Conservation (phyloP, 30 jellyfish, hydroid and myxozoan species). For the Hydra vulgaris region DNA sequence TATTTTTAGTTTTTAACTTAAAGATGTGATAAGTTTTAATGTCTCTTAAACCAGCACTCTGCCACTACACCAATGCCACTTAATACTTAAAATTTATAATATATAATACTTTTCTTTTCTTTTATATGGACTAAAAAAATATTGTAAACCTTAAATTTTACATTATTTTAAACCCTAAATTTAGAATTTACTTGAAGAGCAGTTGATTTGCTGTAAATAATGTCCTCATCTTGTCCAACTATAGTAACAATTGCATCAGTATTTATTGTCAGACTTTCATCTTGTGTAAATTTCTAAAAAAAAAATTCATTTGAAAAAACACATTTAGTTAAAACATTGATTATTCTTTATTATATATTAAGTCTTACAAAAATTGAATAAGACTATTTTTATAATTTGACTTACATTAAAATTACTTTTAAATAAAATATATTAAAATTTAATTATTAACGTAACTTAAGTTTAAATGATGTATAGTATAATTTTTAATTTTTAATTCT, state of each 20-base stretch:
- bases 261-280: slow-evolving; percentile 34
- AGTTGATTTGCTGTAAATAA: slow-evolving; percentile 86
- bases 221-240: slow-evolving; percentile 97
- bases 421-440: too few species aligned
- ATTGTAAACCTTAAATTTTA: neutral
- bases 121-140: neutral
- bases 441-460: too few species aligned
- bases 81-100: too few species aligned
- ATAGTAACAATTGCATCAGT: slow-evolving; percentile 65
- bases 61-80: too few species aligned
- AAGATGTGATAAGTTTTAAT: too few species aligned
- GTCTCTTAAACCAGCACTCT: too few species aligned
- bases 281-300: slow-evolving; percentile 28
- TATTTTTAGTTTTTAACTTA: too few species aligned
- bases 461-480: too few species aligned
- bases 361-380: too few species aligned
- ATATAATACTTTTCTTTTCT: neutral
- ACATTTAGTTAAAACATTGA: neutral
- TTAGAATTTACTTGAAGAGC: slow-evolving; percentile 76
- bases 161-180: neutral
- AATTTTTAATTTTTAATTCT: too few species aligned
- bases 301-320: neutral
- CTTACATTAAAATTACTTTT: too few species aligned
- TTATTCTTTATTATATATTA: neutral
- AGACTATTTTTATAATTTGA: too few species aligned